Percentiles rank a stretch among this genome's conserved stretches.
Conservation (phyloP, 2,888 invertebrate species). For the Ellobium chinense region DNA sequence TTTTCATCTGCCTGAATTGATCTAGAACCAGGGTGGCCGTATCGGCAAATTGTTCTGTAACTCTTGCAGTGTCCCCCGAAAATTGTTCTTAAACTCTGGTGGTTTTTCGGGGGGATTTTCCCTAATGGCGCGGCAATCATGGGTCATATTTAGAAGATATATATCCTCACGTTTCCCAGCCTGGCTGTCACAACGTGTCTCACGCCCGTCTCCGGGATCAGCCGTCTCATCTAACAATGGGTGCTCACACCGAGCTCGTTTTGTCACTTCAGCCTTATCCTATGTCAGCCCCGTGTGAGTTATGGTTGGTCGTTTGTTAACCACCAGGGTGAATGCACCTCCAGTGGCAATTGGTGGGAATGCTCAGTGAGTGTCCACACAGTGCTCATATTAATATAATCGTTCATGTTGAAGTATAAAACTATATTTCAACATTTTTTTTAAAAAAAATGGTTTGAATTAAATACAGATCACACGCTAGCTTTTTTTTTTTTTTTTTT, state of each 20-base stretch:
- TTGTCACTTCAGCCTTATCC: constrained; percentile 26
- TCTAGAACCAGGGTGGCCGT: constrained; percentile 8
- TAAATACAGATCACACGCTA: too few species aligned
- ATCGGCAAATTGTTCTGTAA: constrained; percentile 30
- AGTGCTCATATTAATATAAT: too few species aligned
- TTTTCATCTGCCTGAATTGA: constrained; percentile 22
- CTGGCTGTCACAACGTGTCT: constrained; percentile 40
- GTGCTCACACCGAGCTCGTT: not conserved
- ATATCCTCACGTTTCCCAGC: constrained; percentile 30
- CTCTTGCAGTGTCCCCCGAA: constrained; percentile 23
- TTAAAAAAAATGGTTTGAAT: too few species aligned
- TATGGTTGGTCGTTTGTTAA: not conserved
- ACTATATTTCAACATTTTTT: too few species aligned
- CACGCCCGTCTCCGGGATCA: constrained; percentile 10
- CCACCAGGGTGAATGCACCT: too few species aligned
- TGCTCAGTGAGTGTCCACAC: too few species aligned
- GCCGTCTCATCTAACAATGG: not conserved
- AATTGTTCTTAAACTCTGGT: constrained; percentile 16
- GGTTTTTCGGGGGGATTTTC: not conserved
- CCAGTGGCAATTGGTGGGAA: too few species aligned
- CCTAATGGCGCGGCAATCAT: constrained; percentile 18
- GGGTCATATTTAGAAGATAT: constrained; percentile 27
- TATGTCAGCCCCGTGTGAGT: constrained; percentile 4
- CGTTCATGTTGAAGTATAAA: too few species aligned
- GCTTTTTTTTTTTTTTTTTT: too few species aligned